phyloP scores from a whole-genome alignment of 1,140 invertebrate genomes.

The Onthophagus taurus region DNA sequence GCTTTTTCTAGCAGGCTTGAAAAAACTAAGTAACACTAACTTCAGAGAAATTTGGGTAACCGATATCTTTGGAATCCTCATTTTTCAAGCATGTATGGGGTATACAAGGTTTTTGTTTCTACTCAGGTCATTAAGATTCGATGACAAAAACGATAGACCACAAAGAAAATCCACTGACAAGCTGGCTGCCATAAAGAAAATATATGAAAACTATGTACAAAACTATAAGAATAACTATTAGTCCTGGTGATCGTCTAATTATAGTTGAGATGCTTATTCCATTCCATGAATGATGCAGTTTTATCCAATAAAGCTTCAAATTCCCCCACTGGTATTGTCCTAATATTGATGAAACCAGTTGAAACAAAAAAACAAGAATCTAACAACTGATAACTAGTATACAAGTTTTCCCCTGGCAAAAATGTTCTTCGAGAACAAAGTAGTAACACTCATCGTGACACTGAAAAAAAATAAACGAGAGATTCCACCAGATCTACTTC shows the following conservation, averaged over 20 bases:
- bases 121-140: conserved; percentile 1
- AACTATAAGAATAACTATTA: conserved; percentile 26
- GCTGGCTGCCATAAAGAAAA: not conserved
- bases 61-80: not conserved
- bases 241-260: conserved; percentile 27
- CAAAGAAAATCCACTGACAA: not conserved
- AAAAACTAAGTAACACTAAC: not conserved
- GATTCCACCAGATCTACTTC: conserved; percentile 30
- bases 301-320: not conserved
- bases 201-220: not conserved
- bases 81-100: not conserved
- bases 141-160: not conserved
- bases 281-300: conserved; percentile 34
- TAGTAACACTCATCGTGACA: conserved; percentile 29
- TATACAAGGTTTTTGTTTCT: conserved; percentile 1
- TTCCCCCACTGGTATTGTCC: conserved; percentile 19
- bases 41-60: not conserved
- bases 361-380: conserved; percentile 25
- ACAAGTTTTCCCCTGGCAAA: conserved; percentile 23
- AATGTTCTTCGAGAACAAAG: conserved; percentile 25
- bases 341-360: conserved; percentile 22
- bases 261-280: conserved; percentile 36
- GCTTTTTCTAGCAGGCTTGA: not conserved
- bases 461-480: conserved; percentile 32
- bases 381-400: conserved; percentile 31